These are phyloP conservation scores for Hirtodrosophila trivittata DNA, from an alignment of 2,888 invertebrate species.

Conservation along the genomic window DNA sequence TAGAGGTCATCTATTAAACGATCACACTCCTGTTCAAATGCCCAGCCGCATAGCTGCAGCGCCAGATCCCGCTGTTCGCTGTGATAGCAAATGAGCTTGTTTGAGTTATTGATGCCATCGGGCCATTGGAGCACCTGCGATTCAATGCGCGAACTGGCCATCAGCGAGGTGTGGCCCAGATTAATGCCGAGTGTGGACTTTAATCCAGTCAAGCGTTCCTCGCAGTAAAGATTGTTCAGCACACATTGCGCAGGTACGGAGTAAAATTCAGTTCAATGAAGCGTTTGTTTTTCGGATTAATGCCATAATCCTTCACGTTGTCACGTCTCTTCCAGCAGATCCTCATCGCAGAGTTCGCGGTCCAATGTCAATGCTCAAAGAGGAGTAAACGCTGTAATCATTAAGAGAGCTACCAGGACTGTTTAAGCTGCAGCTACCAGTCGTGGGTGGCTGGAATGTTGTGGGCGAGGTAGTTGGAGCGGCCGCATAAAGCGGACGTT, in stretches of 20 bases:
- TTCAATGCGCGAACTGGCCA: slow-evolving; percentile 80
- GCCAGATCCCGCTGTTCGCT: slow-evolving; percentile 89
- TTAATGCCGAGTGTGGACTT: slow-evolving; percentile 83
- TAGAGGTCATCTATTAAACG: slow-evolving; percentile 89
- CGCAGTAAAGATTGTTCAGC: slow-evolving; percentile 84
- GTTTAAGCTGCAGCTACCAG: slow-evolving; percentile 57
- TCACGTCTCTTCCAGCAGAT: slow-evolving; percentile 85
- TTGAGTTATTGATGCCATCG: slow-evolving; percentile 82
- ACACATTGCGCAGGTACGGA: slow-evolving; percentile 90
- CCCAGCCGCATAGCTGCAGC: slow-evolving; percentile 95
- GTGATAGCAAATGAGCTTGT: slow-evolving; percentile 79
- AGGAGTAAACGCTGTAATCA: slow-evolving; percentile 60
- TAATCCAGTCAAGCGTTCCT: slow-evolving; percentile 87
- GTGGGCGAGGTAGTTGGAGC: slow-evolving; percentile 54
- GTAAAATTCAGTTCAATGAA: slow-evolving; percentile 92
- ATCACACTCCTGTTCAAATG: slow-evolving; percentile 89
- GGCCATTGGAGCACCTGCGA: slow-evolving; percentile 82
- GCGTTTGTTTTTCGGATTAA: slow-evolving; percentile 90
- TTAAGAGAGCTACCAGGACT: slow-evolving; percentile 49
- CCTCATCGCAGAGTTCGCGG: slow-evolving; percentile 71
- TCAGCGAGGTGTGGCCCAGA: slow-evolving; percentile 71
- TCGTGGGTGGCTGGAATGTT: slow-evolving; percentile 38
- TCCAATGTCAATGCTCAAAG: slow-evolving; percentile 70
- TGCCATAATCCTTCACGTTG: slow-evolving; percentile 90
- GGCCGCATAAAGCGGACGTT: slow-evolving; percentile 67